These are phyloP conservation scores for Rhadina sibilatrix DNA, from an alignment of 2,113 vertebrate genomes.

Conservation along the genomic window DNA sequence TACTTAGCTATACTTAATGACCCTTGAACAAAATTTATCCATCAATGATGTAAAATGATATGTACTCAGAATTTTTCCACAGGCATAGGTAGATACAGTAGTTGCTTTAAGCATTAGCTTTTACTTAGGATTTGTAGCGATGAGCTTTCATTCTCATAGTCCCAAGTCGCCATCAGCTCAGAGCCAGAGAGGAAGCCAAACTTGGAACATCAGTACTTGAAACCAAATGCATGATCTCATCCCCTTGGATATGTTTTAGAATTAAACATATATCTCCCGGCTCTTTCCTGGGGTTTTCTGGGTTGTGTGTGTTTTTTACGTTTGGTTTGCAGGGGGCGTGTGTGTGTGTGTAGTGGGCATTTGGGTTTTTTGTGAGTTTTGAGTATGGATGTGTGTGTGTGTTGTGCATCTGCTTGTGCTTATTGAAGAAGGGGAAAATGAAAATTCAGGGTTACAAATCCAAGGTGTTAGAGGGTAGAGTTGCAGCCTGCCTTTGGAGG, in stretches of 20 bases:
- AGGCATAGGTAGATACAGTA: not conserved
- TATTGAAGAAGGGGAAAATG: not conserved
- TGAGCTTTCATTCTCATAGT: not conserved
- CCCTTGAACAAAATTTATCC: not conserved
- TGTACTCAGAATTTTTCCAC: not conserved
- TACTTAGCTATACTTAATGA: not conserved
- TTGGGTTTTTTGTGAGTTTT: not conserved
- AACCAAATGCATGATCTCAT: not conserved
- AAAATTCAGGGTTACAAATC: not conserved
- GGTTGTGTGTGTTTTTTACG: not conserved
- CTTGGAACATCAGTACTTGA: not conserved
- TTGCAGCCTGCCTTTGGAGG: not conserved
- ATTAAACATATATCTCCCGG: not conserved
- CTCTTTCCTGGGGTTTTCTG: not conserved
- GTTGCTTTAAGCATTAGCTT: not conserved
- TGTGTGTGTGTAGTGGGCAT: accelerated
- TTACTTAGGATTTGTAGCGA: not conserved
- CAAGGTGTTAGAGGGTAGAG: not conserved
- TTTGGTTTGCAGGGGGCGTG: not conserved
- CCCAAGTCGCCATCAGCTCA: not conserved
- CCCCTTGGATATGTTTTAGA: not conserved
- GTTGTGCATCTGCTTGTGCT: not conserved
- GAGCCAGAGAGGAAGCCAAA: not conserved
- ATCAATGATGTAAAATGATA: not conserved
- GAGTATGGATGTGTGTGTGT: not conserved